Base-by-base conservation (phyloP, 2,888 invertebrate genomes). In the Atethmia centrago region DNA sequence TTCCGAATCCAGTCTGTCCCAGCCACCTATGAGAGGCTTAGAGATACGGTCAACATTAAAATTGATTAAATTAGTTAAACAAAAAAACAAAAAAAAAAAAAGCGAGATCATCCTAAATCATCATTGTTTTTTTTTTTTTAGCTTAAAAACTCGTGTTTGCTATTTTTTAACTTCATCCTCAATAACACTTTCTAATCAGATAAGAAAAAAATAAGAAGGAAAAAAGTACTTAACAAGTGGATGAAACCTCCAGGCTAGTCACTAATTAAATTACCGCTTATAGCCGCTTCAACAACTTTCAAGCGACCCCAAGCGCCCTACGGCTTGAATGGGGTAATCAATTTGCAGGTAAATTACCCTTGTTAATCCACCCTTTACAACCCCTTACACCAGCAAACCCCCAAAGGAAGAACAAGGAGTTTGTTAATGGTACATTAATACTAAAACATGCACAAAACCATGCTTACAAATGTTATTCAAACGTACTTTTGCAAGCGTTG, bases 311-410 rank as follows among this genome's bases (percentile, higher is more conserved):
- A n/a, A 59, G n/a, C 51, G 16, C 76, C 70, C 58, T 63, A 14
- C 7, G 10, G 40, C 49, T n/a, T 58, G 58, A 63, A 71, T 31
- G 16, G 59, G 51, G n/a, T 79, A 78, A 77, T 59, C 45, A 63
- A 77, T 77, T 71, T 59, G 64, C 51, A 77, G 62, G 79, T 78
- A 71, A 71, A 77, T n/a, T 31, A 70, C 45, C 45, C 51, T 7
- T 31, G 31, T 51, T 53, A 59, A 59, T 71, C 61, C 42, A 51
- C 51, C 31, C 51, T 58, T 62, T 51, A 31, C 21, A 58, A 42
- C 2, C 42, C 8, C 3, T 45, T 28, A 40, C 1, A 62, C 36
- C 36, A 7, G 36, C 4, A 36, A 36, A 4, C 8, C 19, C 19
- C 5, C 9, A 10, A n/a, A n/a, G 8, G 7, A 56, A 40, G 12